Conservation (phyloP, 2,113 vertebrate genomes). For the Ceyx margarethae region DNA sequence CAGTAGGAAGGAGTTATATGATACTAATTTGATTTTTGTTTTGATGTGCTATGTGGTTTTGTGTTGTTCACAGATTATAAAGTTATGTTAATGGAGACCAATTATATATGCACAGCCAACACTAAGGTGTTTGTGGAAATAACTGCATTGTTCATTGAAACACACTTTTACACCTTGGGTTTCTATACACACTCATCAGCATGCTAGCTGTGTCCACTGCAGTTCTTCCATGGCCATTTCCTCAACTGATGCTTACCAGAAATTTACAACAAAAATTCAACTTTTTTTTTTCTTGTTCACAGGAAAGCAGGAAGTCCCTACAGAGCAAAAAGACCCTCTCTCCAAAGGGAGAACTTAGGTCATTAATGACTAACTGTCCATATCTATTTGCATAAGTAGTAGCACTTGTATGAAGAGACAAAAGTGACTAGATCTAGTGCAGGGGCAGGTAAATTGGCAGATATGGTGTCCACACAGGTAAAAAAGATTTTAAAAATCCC, state of each 20-base stretch:
- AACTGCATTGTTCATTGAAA: neutral
- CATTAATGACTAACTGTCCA: no score
- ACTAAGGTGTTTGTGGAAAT: neutral
- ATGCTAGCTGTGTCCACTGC: neutral
- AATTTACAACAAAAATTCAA: neutral
- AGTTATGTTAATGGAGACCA: neutral
- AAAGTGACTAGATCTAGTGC: no score
- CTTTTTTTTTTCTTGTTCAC: neutral
- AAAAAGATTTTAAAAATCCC: no score
- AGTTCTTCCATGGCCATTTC: accelerated
- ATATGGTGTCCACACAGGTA: no score
- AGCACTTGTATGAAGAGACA: no score
- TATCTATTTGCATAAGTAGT: no score
- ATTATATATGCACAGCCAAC: neutral
- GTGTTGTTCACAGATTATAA: neutral
- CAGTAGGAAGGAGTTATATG: neutral
- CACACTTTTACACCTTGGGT: neutral
- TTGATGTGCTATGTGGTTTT: neutral
- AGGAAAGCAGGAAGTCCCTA: neutral
- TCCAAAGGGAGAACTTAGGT: neutral
- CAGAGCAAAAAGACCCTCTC: neutral
- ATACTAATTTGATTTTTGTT: neutral
- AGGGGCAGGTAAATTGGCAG: no score
- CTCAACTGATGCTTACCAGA: neutral
- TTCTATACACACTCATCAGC: neutral